phyloP scores from a whole-genome alignment of 2,113 vertebrate species.

The Notothenia coriiceps region DNA sequence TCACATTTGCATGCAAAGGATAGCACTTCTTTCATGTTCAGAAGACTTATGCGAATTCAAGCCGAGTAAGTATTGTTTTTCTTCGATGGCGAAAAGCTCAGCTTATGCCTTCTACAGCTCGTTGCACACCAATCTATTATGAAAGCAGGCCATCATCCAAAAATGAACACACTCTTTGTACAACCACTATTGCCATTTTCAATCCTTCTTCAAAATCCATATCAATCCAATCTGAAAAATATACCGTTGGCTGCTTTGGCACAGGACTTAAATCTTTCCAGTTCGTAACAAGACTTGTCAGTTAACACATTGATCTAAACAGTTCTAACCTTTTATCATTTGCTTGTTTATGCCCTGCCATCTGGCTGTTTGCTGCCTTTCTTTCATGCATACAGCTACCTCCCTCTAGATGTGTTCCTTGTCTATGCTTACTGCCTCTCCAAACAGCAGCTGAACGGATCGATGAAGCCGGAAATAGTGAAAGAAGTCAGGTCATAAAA shows the following conservation, averaged over 20 bases:
- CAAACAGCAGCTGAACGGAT: slow-evolving; percentile 10
- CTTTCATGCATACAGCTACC: slow-evolving; percentile 23
- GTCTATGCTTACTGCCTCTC: slow-evolving; percentile 27
- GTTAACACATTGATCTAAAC: slow-evolving; percentile 38
- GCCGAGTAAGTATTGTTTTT: not conserved
- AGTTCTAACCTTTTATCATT: slow-evolving; percentile 30
- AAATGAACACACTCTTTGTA: slow-evolving; percentile 10
- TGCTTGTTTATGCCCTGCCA: slow-evolving; percentile 57
- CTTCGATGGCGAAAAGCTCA: not conserved
- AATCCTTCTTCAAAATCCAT: slow-evolving; percentile 11
- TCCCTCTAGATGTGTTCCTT: slow-evolving; percentile 36
- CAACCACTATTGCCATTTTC: slow-evolving; percentile 45
- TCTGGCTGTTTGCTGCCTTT: slow-evolving; percentile 39
- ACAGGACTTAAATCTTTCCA: slow-evolving; percentile 14
- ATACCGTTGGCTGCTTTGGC: slow-evolving; percentile 16
- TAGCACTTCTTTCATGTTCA: not conserved
- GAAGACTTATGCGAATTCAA: slow-evolving; percentile 8
- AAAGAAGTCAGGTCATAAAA: not conserved
- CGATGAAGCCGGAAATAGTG: not conserved
- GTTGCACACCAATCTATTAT: slow-evolving; percentile 5
- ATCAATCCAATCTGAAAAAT: slow-evolving; percentile 9
- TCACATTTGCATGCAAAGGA: not conserved
- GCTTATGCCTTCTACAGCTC: not conserved
- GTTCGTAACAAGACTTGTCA: slow-evolving; percentile 11
- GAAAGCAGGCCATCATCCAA: slow-evolving; percentile 21